These are phyloP conservation scores for Horisme vitalbata DNA, from an alignment of 2,888 invertebrate species.

Conservation along the genomic window DNA sequence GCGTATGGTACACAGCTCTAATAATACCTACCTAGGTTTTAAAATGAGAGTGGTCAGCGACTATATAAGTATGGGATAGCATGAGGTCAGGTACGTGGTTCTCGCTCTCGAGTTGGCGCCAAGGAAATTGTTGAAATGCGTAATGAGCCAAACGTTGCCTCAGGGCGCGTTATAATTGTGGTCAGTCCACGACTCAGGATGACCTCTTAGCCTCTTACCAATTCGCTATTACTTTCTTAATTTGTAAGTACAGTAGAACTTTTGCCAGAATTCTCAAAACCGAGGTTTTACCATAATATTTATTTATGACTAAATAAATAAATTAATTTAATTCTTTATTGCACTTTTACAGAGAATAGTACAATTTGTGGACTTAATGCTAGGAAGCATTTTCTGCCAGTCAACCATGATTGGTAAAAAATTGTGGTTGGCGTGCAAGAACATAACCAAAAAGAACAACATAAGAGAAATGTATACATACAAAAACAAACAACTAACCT, in stretches of 20 bases:
- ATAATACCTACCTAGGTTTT: not conserved
- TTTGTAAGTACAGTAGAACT: conserved; percentile 14
- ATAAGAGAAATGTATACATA: no score
- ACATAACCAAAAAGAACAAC: no score
- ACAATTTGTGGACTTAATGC: no score
- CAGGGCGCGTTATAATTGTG: conserved; percentile 66
- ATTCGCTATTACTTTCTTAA: conserved; percentile 24
- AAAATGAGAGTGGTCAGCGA: conserved; percentile 7
- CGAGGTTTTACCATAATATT: not conserved
- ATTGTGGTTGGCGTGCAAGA: no score
- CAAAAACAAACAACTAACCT: no score
- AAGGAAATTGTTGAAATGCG: conserved; percentile 32
- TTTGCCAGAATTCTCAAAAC: conserved; percentile 7
- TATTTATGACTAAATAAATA: no score
- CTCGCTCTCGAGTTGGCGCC: conserved; percentile 22
- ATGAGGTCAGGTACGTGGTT: conserved; percentile 24
- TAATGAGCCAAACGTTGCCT: conserved; percentile 54
- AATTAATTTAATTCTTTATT: no score
- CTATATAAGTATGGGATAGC: no score
- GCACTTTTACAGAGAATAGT: no score
- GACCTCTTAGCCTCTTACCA: conserved; percentile 26
- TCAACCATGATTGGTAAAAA: no score
- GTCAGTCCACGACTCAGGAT: conserved; percentile 17
- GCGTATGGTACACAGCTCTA: no score
- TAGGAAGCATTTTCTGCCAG: no score